Percentiles rank a stretch among this genome's conserved stretches.
Conservation (phyloP, 2,797 vertebrate genomes). For the Scomberomorus guttatus region DNA sequence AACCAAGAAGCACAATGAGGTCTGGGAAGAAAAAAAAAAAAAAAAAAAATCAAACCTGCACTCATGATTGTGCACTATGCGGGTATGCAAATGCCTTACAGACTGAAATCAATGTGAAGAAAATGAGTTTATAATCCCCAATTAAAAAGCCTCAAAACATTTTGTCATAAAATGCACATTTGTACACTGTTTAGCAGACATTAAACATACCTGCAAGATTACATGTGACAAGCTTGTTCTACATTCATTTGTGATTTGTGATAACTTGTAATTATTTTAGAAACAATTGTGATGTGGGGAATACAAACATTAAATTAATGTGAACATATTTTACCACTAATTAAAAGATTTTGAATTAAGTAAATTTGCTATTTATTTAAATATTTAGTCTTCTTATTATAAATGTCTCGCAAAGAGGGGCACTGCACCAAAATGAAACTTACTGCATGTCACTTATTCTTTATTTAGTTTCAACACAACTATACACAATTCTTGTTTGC, state of each 20-base stretch:
- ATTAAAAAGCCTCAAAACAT: background rate
- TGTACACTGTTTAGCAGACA: conserved; percentile 2
- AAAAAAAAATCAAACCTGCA: background rate
- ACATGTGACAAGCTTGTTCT: conserved; percentile 9
- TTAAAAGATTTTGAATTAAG: conserved; percentile 29
- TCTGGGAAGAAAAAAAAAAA: background rate
- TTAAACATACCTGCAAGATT: background rate
- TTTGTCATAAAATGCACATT: conserved; percentile 17
- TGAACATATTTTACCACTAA: conserved; percentile 22
- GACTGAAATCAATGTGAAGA: background rate
- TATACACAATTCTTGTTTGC: conserved; percentile 28
- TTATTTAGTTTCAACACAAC: conserved; percentile 57
- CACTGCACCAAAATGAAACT: background rate
- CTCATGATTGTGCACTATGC: background rate
- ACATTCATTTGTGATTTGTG: conserved; percentile 31
- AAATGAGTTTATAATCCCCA: background rate
- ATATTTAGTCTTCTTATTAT: background rate
- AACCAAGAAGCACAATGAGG: conserved; percentile 33
- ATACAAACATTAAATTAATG: conserved; percentile 10
- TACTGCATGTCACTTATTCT: background rate
- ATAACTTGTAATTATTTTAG: conserved; percentile 19
- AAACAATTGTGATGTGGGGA: conserved; percentile 9
- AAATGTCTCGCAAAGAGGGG: too few relatives aligned
- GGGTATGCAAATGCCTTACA: background rate
- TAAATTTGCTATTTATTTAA: conserved; percentile 21